A percentile compares a stretch with the other conserved stretches of the same genome.
Evolutionary conservation across 2,797 vertebrate species (phyloP).

Genomic region (Acomys russatus): DNA sequence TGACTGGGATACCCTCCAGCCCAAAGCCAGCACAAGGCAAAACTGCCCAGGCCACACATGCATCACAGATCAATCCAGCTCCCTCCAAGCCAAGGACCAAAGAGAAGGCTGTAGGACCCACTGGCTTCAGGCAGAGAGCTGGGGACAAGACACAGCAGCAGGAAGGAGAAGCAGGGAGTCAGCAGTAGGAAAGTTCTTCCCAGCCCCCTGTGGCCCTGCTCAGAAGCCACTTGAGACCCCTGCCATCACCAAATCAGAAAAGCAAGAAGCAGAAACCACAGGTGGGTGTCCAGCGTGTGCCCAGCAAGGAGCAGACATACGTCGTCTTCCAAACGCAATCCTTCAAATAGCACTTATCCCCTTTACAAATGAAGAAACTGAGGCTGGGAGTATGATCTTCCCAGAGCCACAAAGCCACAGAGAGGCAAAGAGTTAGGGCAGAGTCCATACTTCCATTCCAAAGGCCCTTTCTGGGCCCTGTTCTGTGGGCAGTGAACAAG

Average conservation of each 20-base stretch:
- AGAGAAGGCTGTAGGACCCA: neutral
- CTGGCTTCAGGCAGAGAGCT: neutral
- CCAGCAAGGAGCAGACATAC: no score
- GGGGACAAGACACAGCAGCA: neutral
- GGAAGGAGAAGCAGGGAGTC: neutral
- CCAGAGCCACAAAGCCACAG: neutral
- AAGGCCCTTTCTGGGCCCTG: neutral
- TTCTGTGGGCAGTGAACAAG: fast-evolving
- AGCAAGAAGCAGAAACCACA: neutral
- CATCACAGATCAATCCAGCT: neutral
- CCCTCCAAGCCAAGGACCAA: neutral
- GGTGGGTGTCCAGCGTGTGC: fast-evolving
- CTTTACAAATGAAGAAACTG: neutral
- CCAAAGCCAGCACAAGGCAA: neutral
- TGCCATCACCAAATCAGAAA: neutral
- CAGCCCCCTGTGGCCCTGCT: neutral
- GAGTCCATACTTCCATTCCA: neutral
- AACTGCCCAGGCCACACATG: fast-evolving
- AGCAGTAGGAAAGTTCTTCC: neutral
- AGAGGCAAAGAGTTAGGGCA: neutral
- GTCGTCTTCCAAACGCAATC: neutral
- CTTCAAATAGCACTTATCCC: neutral
- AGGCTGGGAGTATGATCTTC: neutral
- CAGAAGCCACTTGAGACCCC: neutral
- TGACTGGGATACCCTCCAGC: neutral